Evolutionary conservation across 2,888 invertebrate genomes (phyloP).

Genomic region (Hecatera dysodea): DNA sequence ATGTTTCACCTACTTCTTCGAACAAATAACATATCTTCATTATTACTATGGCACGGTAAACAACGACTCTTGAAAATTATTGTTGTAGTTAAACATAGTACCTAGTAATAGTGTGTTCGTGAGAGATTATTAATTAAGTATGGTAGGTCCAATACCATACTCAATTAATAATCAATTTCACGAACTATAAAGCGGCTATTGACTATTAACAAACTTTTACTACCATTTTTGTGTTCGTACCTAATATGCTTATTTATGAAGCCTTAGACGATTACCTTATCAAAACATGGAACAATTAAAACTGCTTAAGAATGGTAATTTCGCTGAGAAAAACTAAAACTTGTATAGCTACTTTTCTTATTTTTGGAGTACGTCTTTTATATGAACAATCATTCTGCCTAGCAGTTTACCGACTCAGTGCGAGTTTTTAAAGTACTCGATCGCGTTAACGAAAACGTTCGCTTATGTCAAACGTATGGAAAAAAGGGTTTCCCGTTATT

Average conservation of each 20-base stretch:
- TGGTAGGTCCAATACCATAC: too few relatives aligned
- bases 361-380: neutral
- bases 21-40: neutral
- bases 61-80: neutral
- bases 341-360: neutral
- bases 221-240: neutral
- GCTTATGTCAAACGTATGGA: too few relatives aligned
- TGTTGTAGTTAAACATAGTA: neutral
- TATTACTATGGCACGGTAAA: neutral
- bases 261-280: conserved; percentile 28
- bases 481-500: too few relatives aligned
- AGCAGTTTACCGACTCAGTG: neutral
- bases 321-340: neutral
- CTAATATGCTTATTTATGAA: conserved; percentile 10
- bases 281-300: conserved; percentile 15
- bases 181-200: conserved; percentile 12
- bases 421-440: too few relatives aligned
- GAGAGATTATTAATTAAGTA: too few relatives aligned
- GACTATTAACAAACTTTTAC: conserved; percentile 19
- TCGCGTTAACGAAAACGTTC: too few relatives aligned
- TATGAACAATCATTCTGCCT: neutral
- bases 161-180: conserved; percentile 18
- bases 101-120: too few relatives aligned
- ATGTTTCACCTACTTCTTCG: too few relatives aligned
- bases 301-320: conserved; percentile 1